Evolutionary conservation across 2,888 invertebrate genomes (phyloP).

Genomic region (Hypomecis atomaria): DNA sequence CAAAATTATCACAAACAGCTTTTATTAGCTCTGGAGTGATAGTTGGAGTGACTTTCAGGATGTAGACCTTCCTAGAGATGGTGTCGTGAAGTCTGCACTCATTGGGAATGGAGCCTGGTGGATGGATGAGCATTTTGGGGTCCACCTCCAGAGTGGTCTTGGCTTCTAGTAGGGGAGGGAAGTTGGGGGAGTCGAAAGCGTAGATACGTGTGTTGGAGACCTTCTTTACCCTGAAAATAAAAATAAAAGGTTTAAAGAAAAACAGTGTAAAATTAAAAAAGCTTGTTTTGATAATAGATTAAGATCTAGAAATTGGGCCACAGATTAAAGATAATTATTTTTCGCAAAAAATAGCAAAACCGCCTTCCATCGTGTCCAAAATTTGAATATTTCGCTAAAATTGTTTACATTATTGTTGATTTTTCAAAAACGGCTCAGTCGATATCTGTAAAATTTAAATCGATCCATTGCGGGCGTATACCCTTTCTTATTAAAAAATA

Average conservation of each 20-base stretch:
- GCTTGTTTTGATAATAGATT: too few species aligned
- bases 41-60: constrained; percentile 95
- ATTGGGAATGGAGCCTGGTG: constrained; percentile 71
- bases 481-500: too few species aligned
- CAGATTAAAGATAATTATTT: too few species aligned
- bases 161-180: constrained; percentile 89
- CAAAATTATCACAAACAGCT: constrained; percentile 89
- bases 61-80: constrained; percentile 92
- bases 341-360: too few species aligned
- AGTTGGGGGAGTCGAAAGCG: constrained; percentile 95
- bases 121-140: constrained; percentile 80
- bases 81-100: constrained; percentile 89
- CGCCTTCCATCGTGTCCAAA: too few species aligned
- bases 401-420: too few species aligned
- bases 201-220: constrained; percentile 89
- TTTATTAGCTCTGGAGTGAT: constrained; percentile 91
- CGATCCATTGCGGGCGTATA: too few species aligned
- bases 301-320: too few species aligned
- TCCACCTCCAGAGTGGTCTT: constrained; percentile 88
- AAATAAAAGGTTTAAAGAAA: not conserved
- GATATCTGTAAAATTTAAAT: too few species aligned
- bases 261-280: too few species aligned
- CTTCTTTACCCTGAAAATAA: constrained; percentile 88
- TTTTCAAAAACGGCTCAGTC: too few species aligned
- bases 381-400: too few species aligned